Conservation (phyloP, 2,113 vertebrate species). For the Ifrita kowaldi region DNA sequence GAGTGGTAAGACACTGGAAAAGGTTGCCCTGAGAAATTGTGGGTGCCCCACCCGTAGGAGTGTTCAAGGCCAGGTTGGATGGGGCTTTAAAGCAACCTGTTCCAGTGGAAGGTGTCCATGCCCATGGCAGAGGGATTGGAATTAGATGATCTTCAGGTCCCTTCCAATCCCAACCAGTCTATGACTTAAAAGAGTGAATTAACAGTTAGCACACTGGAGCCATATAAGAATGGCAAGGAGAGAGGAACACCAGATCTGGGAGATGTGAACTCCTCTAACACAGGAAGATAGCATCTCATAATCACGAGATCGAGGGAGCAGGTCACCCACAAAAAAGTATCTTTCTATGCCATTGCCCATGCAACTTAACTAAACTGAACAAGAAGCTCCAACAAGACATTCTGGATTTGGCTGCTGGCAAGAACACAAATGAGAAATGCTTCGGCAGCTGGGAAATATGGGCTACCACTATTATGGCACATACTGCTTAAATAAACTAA, state of each 20-base stretch:
- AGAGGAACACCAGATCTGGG: neutral
- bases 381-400: neutral
- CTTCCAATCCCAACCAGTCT: neutral
- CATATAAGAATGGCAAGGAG: neutral
- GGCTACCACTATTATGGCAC: neutral
- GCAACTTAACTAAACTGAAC: neutral
- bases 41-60: neutral
- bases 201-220: neutral
- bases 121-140: neutral
- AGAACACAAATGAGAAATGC: slow-evolving; percentile 29
- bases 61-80: neutral
- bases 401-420: slow-evolving; percentile 32
- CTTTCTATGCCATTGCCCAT: neutral
- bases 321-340: neutral
- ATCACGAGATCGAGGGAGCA: neutral
- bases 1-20: neutral
- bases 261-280: neutral
- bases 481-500: neutral
- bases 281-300: neutral
- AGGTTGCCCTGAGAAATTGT: neutral
- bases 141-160: neutral
- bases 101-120: neutral
- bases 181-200: neutral
- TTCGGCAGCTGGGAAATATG: neutral
- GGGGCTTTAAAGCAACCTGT: neutral